Conservation (phyloP, 2,113 vertebrate genomes). For the Oenanthe oenanthe region DNA sequence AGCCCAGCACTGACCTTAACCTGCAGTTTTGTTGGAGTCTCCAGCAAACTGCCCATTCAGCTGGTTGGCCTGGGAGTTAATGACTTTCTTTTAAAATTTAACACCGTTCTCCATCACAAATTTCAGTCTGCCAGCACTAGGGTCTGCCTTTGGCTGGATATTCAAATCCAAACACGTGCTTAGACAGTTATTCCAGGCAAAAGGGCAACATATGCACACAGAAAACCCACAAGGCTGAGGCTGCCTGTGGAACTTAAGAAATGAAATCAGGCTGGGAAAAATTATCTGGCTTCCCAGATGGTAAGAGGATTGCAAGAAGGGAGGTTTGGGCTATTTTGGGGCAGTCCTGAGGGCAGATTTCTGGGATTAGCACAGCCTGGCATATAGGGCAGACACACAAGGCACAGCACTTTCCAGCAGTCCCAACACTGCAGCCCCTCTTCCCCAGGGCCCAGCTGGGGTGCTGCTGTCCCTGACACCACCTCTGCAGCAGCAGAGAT, state of each 20-base stretch:
- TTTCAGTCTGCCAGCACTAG: neutral
- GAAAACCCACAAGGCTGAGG: neutral
- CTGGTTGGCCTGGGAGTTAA: conserved; percentile 32
- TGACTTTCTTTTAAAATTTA: conserved; percentile 65
- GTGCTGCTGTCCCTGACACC: neutral
- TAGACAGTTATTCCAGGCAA: neutral
- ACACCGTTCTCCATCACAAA: neutral
- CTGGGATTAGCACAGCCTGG: neutral
- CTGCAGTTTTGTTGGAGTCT: neutral
- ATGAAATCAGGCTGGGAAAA: neutral
- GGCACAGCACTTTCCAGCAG: neutral
- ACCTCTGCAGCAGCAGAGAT: neutral
- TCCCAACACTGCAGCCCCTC: neutral
- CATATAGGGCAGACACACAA: neutral
- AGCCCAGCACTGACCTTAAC: conserved; percentile 10
- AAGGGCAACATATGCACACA: neutral
- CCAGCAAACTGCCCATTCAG: conserved; percentile 31
- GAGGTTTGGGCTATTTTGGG: neutral
- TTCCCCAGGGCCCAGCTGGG: neutral
- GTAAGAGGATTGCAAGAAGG: neutral
- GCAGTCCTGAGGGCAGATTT: neutral
- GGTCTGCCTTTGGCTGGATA: neutral
- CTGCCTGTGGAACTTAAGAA: neutral
- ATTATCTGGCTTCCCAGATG: neutral
- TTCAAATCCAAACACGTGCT: neutral